phyloP scores from a whole-genome alignment of 2,797 vertebrate genomes.

The Ctenopoma multispine region DNA sequence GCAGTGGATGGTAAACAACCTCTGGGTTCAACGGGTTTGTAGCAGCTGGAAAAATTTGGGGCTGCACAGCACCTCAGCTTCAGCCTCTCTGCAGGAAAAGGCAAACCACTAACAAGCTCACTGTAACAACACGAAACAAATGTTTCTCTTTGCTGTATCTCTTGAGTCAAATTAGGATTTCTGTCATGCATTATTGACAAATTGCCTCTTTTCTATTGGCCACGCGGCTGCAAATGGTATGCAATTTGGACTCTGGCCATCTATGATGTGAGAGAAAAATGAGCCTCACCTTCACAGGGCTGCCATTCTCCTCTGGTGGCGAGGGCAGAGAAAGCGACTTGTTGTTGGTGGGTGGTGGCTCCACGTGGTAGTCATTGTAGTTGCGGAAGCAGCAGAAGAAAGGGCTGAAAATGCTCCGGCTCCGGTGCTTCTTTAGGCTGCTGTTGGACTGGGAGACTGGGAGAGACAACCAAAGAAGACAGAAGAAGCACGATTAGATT shows the following conservation, averaged over 20 bases:
- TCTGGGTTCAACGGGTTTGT: conserved; percentile 85
- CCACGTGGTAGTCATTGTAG: conserved; percentile 95
- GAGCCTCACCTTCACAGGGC: conserved; percentile 91
- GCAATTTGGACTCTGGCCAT: conserved; percentile 37
- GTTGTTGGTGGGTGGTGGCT: conserved; percentile 88
- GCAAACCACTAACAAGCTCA: conserved; percentile 67
- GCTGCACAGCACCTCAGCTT: conserved; percentile 54
- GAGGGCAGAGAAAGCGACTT: conserved; percentile 89
- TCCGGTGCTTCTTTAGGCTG: conserved; percentile 96
- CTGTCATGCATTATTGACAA: conserved; percentile 24
- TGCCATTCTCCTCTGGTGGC: conserved; percentile 93
- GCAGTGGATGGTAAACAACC: conserved; percentile 84
- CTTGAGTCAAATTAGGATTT: conserved; percentile 31
- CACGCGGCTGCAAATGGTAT: conserved; percentile 32
- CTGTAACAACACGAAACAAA: conserved; percentile 64
- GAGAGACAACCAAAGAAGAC: conserved; percentile 31
- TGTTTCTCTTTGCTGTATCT: conserved; percentile 41
- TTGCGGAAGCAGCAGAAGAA: conserved; percentile 99
- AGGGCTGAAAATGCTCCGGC: conserved; percentile 96
- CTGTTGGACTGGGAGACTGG: conserved; percentile 94
- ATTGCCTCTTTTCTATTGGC: conserved; percentile 22
- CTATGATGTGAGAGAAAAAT: conserved; percentile 41
- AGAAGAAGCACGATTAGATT: conserved; percentile 14
- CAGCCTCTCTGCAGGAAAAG: conserved; percentile 60
- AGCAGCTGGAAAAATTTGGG: conserved; percentile 86